Base-by-base conservation (phyloP, 1,140 invertebrate genomes). In the Aphidius ervi region DNA sequence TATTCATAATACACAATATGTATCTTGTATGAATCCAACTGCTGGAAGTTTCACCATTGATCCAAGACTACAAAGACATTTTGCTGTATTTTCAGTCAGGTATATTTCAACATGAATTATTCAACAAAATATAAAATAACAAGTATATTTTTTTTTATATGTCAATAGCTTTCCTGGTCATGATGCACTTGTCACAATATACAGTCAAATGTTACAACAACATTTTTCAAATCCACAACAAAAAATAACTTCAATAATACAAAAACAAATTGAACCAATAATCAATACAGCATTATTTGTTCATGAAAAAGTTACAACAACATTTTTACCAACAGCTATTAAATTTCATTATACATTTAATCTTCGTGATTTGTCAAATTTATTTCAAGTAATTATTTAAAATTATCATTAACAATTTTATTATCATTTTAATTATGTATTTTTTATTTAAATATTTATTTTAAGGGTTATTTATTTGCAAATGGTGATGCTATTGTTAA, bases 331-430 rank as follows among this genome's bases (percentile, higher is more conserved):
- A 5, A 97, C 95, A 1, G 94, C 94, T 7, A 83, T 93, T 43
- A 97, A 97, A 76, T 98, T 97, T 75, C 95, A 97, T 77, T 98
- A 98, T 70, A 84, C 92, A 52, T 97, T 97, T 76, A 98, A 97
- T 77, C 78, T 98, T 42, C 81, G 95, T 63, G 95, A 98, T 76
- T 79, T 97, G 5, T 92, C 93, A 4, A 97, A 97, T 75, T 91
- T 93, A 60, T 93, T 92, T 70, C 88, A 92, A 82, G 89, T 90
- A 81, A 72, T 65, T 46, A 43, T 55, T 7, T 55, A 5, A 45
- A 16, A 20, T 31, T 3, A 39, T 53, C 6, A 8, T 23, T 40
- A 10, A 7, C 40, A 55, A 16, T n/a, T n/a, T n/a, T 16, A 16
- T 16, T 16, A 16, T 16, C 16, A 16, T 16, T 16, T 16, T 16